Evolutionary conservation across 2,113 vertebrate genomes (phyloP).

Genomic region (Larimichthys polyactis): DNA sequence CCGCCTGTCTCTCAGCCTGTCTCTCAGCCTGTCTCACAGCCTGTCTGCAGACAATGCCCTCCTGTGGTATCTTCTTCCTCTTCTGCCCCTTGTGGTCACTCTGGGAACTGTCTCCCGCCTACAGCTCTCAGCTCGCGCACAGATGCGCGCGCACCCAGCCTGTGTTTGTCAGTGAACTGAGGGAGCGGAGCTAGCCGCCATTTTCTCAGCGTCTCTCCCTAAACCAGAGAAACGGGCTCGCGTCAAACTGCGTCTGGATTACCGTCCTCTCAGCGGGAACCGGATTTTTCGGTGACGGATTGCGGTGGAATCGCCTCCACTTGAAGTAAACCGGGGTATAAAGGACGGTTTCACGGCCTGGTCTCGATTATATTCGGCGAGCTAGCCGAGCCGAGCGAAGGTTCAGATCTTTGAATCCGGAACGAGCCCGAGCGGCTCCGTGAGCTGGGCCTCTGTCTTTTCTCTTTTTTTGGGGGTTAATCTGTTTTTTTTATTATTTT

Average conservation of each 20-base stretch:
- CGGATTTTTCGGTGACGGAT: conserved; percentile 65
- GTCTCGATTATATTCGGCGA: conserved; percentile 67
- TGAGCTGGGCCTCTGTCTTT: conserved; percentile 42
- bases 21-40: neutral
- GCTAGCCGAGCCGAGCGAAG: conserved; percentile 72
- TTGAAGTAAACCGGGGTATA: conserved; percentile 50
- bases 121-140: conserved; percentile 43
- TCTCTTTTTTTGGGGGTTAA: neutral
- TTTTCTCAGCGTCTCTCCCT: conserved; percentile 92
- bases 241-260: conserved; percentile 63
- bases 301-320: conserved; percentile 35
- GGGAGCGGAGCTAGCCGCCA: conserved; percentile 93
- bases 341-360: conserved; percentile 72
- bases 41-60: conserved; percentile 75
- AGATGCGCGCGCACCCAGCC: conserved; percentile 62
- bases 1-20: no score
- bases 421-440: conserved; percentile 77
- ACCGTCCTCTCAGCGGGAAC: conserved; percentile 42
- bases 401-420: conserved; percentile 83
- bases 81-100: conserved; percentile 79
- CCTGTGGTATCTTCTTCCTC: conserved; percentile 73
- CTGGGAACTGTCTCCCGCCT: conserved; percentile 85
- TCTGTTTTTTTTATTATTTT: conserved; percentile 28
- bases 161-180: conserved; percentile 92
- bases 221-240: conserved; percentile 82